phyloP scores from a whole-genome alignment of 2,113 vertebrate species.

The Tychaedon coryphoeus region DNA sequence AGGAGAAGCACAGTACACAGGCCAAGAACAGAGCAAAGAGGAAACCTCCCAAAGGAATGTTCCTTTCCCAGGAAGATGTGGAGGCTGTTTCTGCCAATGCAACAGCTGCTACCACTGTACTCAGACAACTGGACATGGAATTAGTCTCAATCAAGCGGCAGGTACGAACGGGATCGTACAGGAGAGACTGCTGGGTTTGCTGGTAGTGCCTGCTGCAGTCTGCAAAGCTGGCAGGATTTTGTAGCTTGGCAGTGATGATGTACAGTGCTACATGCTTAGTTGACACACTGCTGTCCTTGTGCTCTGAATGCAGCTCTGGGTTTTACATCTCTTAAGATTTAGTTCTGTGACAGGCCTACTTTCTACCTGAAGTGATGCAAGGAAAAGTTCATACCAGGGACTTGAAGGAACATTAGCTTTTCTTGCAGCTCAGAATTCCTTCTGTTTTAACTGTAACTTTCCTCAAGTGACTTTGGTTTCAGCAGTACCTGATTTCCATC shows the following conservation, averaged over 20 bases:
- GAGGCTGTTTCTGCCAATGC: constrained; percentile 85
- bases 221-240: not conserved
- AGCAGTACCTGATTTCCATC: not conserved
- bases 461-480: not conserved
- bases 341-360: not conserved
- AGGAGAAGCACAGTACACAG: constrained; percentile 81
- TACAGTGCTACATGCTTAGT: not conserved
- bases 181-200: not conserved
- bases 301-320: not conserved
- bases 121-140: constrained; percentile 91
- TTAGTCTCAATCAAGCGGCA: constrained; percentile 93
- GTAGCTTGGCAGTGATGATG: not conserved
- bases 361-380: not conserved
- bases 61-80: constrained; percentile 89
- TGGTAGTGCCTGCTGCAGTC: not conserved
- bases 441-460: not conserved
- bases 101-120: constrained; percentile 84
- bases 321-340: not conserved
- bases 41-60: constrained; percentile 96
- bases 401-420: not conserved
- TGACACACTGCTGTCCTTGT: not conserved
- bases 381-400: not conserved
- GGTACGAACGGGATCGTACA: constrained; percentile 54
- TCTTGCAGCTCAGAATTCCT: not conserved
- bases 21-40: constrained; percentile 90